A percentile compares a stretch with the other conserved stretches of the same genome.
Evolutionary conservation across 2,113 vertebrate species (phyloP).

Genomic region (Parotia lawesii): DNA sequence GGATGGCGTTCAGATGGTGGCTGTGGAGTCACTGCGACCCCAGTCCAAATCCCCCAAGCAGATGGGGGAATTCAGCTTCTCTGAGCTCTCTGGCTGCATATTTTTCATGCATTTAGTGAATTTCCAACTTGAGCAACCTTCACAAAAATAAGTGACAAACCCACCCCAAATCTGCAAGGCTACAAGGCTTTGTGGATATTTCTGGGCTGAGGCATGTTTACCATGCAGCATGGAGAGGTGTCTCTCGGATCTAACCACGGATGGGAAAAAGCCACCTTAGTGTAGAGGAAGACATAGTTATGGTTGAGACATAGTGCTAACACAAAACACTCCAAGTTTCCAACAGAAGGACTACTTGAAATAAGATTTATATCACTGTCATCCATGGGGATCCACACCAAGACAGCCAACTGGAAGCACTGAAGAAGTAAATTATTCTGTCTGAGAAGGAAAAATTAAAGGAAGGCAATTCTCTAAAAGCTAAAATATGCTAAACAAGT

Average conservation of each 20-base stretch:
- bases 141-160: not conserved
- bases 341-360: not conserved
- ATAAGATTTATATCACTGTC: not conserved
- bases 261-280: not conserved
- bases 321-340: not conserved
- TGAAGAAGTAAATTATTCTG: not conserved
- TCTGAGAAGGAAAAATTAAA: not conserved
- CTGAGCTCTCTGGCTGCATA: fast-evolving
- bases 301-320: not conserved
- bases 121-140: not conserved
- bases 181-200: not conserved
- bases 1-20: not conserved
- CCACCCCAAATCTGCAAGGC: fast-evolving
- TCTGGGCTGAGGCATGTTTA: not conserved
- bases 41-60: not conserved
- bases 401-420: not conserved
- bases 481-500: not conserved
- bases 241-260: not conserved
- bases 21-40: not conserved
- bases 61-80: not conserved
- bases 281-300: not conserved
- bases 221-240: not conserved
- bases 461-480: not conserved
- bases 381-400: not conserved
- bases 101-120: not conserved